Percentiles rank a stretch among this genome's conserved stretches.
Conservation (phyloP, 2,113 vertebrate genomes). For the Anoplopoma fimbria region DNA sequence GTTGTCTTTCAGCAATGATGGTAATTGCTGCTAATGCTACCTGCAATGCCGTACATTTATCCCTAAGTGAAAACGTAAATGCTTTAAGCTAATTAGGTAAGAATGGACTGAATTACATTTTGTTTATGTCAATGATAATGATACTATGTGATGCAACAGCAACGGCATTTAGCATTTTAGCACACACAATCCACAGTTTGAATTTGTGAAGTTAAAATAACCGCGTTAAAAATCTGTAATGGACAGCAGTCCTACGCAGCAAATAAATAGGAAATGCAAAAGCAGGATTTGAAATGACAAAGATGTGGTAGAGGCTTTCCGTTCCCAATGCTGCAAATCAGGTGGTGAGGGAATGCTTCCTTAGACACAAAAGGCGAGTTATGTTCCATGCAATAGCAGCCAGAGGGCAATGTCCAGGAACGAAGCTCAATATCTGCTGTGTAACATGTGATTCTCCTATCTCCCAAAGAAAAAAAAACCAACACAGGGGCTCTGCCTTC, state of each 20-base stretch:
- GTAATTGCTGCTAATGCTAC: not conserved
- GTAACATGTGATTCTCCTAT: conserved; percentile 49
- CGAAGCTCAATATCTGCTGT: conserved; percentile 40
- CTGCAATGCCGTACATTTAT: not conserved
- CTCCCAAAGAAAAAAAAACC: not conserved
- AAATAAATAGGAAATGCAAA: conserved; percentile 27
- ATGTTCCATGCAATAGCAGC: conserved; percentile 40
- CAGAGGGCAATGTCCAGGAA: conserved; percentile 54
- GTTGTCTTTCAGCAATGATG: not conserved
- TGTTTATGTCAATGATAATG: conserved; percentile 1
- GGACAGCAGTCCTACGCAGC: not conserved
- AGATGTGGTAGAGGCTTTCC: conserved; percentile 9
- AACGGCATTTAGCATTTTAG: not conserved
- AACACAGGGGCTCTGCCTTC: conserved; percentile 40
- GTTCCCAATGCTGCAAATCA: conserved; percentile 40
- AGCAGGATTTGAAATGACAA: conserved; percentile 40
- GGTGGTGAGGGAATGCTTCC: conserved; percentile 27
- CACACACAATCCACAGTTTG: not conserved
- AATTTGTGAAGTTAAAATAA: not conserved
- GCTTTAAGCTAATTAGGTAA: not conserved
- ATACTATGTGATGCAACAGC: not conserved
- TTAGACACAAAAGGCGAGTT: conserved; percentile 35
- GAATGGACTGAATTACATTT: not conserved
- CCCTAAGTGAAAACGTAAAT: conserved; percentile 9
- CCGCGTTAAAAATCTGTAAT: not conserved